Percentiles rank a stretch among this genome's conserved stretches.
Conservation (phyloP, 2,113 vertebrate genomes). For the Brachypteracias leptosomus region DNA sequence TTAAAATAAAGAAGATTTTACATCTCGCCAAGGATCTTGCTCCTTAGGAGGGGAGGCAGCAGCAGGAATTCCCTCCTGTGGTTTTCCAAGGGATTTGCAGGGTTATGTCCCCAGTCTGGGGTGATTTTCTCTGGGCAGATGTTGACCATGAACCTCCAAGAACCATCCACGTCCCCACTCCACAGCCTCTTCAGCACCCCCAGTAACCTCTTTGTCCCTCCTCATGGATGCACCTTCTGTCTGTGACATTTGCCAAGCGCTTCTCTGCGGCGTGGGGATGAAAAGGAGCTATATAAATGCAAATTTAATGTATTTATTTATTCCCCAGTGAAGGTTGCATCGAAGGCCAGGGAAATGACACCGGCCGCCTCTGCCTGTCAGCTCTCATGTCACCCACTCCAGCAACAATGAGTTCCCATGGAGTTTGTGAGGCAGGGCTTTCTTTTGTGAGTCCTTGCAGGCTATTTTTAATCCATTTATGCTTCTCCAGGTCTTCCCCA, state of each 20-base stretch:
- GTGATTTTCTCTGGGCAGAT: not conserved
- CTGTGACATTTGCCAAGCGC: not conserved
- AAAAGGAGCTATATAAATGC: constrained; percentile 53
- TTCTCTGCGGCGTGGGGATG: not conserved
- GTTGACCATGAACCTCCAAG: not conserved
- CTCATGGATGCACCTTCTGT: not conserved
- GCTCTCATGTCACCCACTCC: not conserved
- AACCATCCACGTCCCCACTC: not conserved
- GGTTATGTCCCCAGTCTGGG: not conserved
- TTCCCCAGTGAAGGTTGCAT: constrained; percentile 27
- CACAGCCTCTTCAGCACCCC: not conserved
- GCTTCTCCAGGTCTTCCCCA: not conserved
- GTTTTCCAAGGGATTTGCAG: not conserved
- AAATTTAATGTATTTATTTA: constrained; percentile 40
- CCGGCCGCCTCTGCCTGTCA: not conserved
- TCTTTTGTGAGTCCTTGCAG: not conserved
- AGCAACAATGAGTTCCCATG: not conserved
- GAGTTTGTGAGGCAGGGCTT: not conserved
- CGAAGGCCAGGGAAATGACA: constrained; percentile 58
- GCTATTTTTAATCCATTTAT: constrained; percentile 1
- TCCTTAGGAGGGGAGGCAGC: too few relatives aligned
- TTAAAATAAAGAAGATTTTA: not conserved
- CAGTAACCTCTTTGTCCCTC: not conserved
- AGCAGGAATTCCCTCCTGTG: not conserved
- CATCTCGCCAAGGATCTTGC: not conserved